Percentiles rank a stretch among this genome's conserved stretches.
Conservation (phyloP, 2,797 vertebrate species). For the Lithobates sylvaticus region DNA sequence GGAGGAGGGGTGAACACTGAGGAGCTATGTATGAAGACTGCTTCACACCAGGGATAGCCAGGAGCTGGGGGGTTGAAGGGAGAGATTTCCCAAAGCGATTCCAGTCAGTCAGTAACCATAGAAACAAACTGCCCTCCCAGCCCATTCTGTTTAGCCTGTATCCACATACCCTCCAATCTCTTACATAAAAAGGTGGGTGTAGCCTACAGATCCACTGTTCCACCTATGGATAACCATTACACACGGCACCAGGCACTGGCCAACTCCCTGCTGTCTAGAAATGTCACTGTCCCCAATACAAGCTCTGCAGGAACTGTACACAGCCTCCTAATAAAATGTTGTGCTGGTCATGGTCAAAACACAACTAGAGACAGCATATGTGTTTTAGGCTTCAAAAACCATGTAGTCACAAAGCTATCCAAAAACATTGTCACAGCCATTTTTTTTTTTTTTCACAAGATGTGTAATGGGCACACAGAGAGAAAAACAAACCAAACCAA, state of each 20-base stretch:
- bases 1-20: slow-evolving; percentile 40
- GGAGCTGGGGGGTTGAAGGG: slow-evolving; percentile 28
- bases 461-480: too few relatives aligned
- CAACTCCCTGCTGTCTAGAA: neutral
- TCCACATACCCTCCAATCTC: slow-evolving; percentile 43
- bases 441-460: too few relatives aligned
- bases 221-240: neutral
- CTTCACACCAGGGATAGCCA: slow-evolving; percentile 31
- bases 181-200: slow-evolving; percentile 27
- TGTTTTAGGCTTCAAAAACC: too few relatives aligned
- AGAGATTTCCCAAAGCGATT: slow-evolving; percentile 51
- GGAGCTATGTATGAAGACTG: slow-evolving; percentile 1
- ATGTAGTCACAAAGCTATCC: too few relatives aligned
- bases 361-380: too few relatives aligned
- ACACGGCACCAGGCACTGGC: neutral
- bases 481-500: too few relatives aligned
- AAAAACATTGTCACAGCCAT: too few relatives aligned
- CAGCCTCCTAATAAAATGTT: neutral
- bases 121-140: slow-evolving; percentile 46
- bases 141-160: slow-evolving; percentile 21
- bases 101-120: slow-evolving; percentile 46
- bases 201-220: neutral
- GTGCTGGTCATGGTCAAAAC: neutral
- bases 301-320: neutral
- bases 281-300: too few relatives aligned